Evolutionary conservation across 2,797 vertebrate genomes (phyloP).

Genomic region (Sylvia borin): DNA sequence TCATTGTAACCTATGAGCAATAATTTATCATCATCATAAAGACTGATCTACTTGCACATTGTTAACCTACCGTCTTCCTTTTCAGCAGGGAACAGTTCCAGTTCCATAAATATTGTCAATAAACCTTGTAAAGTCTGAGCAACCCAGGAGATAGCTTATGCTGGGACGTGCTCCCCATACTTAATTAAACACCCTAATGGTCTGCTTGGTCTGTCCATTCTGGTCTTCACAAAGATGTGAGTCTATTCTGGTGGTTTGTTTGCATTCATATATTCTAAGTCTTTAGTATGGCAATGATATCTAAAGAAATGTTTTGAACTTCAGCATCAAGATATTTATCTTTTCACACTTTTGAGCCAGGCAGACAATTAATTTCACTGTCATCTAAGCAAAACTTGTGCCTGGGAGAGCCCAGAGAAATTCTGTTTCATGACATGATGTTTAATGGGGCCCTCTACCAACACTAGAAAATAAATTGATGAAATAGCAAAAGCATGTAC

Average conservation of each 20-base stretch:
- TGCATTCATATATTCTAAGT: background rate
- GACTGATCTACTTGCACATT: background rate
- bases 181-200: background rate
- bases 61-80: constrained; percentile 42
- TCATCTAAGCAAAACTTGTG: background rate
- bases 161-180: background rate
- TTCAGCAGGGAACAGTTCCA: constrained; percentile 19
- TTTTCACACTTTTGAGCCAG: background rate
- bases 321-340: background rate
- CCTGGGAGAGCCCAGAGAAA: background rate
- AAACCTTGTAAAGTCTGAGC: constrained; percentile 46
- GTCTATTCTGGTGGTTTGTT: background rate
- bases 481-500: background rate
- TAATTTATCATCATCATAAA: constrained; percentile 67
- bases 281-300: background rate
- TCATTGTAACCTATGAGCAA: constrained; percentile 36
- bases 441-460: background rate
- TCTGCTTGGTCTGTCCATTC: background rate
- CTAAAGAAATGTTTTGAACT: background rate
- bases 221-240: background rate
- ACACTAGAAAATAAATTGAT: background rate
- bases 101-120: constrained; percentile 69
- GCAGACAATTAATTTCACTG: background rate
- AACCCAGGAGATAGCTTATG: background rate
- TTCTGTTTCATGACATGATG: background rate